Conservation (phyloP, 1,140 invertebrate genomes). For the Brachionus rubens region DNA sequence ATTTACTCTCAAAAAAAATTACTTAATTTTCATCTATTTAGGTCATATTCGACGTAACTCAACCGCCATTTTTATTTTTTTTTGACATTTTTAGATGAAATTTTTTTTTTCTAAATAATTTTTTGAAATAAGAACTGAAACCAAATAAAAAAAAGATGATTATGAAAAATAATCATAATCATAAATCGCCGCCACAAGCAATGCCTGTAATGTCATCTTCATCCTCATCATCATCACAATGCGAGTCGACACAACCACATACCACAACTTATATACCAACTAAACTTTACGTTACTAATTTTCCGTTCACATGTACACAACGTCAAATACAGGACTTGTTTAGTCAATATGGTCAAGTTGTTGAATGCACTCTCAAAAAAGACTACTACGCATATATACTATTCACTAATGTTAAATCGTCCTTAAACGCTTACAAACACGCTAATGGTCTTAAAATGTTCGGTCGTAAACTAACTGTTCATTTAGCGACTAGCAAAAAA, state of each 20-base stretch:
- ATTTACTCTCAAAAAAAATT: neutral
- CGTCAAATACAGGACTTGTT: slow-evolving; percentile 42
- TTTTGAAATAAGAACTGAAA: no score
- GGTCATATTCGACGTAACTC: neutral
- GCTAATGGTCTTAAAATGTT: slow-evolving; percentile 35
- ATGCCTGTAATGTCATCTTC: neutral
- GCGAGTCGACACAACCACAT: neutral
- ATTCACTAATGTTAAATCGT: slow-evolving; percentile 1
- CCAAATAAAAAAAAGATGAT: neutral
- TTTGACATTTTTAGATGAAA: no score
- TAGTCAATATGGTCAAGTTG: slow-evolving; percentile 31
- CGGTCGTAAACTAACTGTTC: slow-evolving; percentile 34
- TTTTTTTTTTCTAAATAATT: no score
- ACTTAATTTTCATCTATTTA: slow-evolving; percentile 16
- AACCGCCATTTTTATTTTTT: no score
- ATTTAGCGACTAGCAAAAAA: slow-evolving; percentile 42
- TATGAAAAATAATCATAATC: slow-evolving; percentile 40
- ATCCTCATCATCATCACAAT: neutral
- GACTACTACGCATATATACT: slow-evolving; percentile 45
- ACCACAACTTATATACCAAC: slow-evolving; percentile 28
- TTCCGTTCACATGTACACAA: slow-evolving; percentile 34
- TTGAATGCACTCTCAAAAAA: slow-evolving; percentile 45
- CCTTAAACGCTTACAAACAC: slow-evolving; percentile 11
- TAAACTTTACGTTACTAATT: slow-evolving; percentile 45
- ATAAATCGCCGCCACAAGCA: slow-evolving; percentile 34